Base-by-base conservation (phyloP, 2,113 vertebrate genomes). In the Noturus placidus region DNA sequence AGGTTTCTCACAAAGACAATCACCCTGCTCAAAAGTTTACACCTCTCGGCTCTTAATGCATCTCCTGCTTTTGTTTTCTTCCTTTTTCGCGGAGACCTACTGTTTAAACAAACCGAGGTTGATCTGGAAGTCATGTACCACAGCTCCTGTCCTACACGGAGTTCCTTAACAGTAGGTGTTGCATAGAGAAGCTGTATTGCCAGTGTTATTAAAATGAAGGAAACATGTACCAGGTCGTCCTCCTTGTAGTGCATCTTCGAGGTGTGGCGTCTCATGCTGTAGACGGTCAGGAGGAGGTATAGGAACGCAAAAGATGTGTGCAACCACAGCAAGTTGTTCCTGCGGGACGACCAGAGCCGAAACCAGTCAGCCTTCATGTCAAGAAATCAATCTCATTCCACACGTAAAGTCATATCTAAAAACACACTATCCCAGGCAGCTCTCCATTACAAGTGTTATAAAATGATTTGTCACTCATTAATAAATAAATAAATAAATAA, bases 231-330 rank as follows among this genome's bases (percentile, higher is more conserved):
- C 97, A 99, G 94, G 90, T 99, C 98, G 10, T 99, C 98, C 91
- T 99, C 98, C 91, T 98, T 98, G 95, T 99, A 99, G 93, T 97
- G 97, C 98, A 99, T 99, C 94, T 97, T 99, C 84, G 98, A 99
- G 7, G 98, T 99, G 94, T 99, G 98, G 65, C 97, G 95, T 27
- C 98, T 96, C 98, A 99, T 99, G 95, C 97, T 99, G 94, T 98
- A 98, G 90, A 99, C 98, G 0, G 98, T 99, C 91, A 99, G 96
- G 86, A 99, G 95, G 89, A 99, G 96, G 89, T 99, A 99, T 91
- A 99, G 95, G 95, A 99, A 99, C 92, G 98, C 98, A 70, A 99
- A 99, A 0, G 96, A 95, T 0, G 98, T 99, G 94, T 99, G 98
- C 83, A 99, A 95, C 98, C 98, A 99, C 11, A 99, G 91, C 84